phyloP scores from a whole-genome alignment of 23 tunicate species.

The Phallusia fumigata region DNA sequence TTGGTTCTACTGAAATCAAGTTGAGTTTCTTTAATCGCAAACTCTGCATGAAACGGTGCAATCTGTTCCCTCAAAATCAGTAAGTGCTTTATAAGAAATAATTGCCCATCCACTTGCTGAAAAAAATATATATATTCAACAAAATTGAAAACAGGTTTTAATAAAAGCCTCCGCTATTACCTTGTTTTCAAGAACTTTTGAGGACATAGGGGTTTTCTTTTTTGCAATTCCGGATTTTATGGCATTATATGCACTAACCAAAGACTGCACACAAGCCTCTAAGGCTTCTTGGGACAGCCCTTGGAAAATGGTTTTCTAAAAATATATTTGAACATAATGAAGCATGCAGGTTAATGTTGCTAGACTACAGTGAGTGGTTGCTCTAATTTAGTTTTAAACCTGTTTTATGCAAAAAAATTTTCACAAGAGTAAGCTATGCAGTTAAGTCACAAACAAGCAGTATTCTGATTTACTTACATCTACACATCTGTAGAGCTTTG shows the following conservation, averaged over 20 bases:
- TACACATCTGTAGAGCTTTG: slow-evolving; percentile 96
- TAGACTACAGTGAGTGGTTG: too few species aligned
- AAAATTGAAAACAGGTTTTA: not conserved
- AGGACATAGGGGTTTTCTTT: slow-evolving; percentile 14
- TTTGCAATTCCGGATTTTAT: slow-evolving; percentile 37
- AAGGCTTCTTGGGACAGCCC: slow-evolving; percentile 98
- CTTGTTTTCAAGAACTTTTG: slow-evolving; percentile 30
- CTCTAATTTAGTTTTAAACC: too few species aligned
- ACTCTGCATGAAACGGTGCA: slow-evolving; percentile 91
- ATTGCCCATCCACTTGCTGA: slow-evolving; percentile 78
- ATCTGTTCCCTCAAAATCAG: slow-evolving; percentile 93
- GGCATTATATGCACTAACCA: slow-evolving; percentile 62
- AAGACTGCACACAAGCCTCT: slow-evolving; percentile 93
- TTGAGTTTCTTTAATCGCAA: slow-evolving; percentile 94
- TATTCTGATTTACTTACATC: slow-evolving; percentile 65
- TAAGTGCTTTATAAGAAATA: slow-evolving; percentile 91
- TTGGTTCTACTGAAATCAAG: slow-evolving; percentile 91
- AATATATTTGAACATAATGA: too few species aligned
- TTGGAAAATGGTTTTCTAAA: slow-evolving; percentile 96
- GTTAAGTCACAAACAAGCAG: too few species aligned
- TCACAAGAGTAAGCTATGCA: too few species aligned
- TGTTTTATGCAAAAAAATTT: too few species aligned
- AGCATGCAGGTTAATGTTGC: too few species aligned
- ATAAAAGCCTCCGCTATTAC: not conserved
- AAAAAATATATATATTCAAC: not conserved